These are phyloP conservation scores for Malacosoma neustria DNA, from an alignment of 2,888 invertebrate species.

Conservation along the genomic window DNA sequence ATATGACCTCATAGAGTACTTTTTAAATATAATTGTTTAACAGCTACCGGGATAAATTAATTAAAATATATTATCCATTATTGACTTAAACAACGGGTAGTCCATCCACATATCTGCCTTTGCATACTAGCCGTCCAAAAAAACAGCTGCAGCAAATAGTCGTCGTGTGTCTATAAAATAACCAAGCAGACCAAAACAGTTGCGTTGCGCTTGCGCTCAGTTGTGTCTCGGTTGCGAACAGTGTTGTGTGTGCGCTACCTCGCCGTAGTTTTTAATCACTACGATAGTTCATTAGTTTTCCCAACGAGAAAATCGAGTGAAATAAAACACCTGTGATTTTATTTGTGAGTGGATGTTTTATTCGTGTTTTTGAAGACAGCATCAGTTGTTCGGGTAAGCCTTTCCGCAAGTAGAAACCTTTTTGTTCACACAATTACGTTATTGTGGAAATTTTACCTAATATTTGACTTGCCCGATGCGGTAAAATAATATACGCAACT, in stretches of 20 bases:
- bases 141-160: too few species aligned
- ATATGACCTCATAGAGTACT: too few species aligned
- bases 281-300: slow-evolving; percentile 59
- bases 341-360: slow-evolving; percentile 41
- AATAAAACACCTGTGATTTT: slow-evolving; percentile 36
- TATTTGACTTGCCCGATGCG: background rate
- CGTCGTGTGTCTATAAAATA: too few species aligned
- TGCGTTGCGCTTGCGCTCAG: too few species aligned
- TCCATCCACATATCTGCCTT: too few species aligned
- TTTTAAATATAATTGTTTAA: too few species aligned
- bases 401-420: slow-evolving; percentile 21
- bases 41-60: too few species aligned
- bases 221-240: slow-evolving; percentile 25
- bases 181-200: too few species aligned
- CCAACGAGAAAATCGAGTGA: slow-evolving; percentile 58
- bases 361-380: slow-evolving; percentile 20
- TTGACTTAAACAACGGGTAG: too few species aligned
- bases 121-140: too few species aligned
- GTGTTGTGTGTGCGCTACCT: slow-evolving; percentile 13
- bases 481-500: too few species aligned
- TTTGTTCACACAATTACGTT: slow-evolving; percentile 49
- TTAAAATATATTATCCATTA: too few species aligned
- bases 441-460: slow-evolving; percentile 22
- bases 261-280: slow-evolving; percentile 11
- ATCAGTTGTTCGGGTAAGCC: slow-evolving; percentile 35